Conservation (phyloP, 2,113 vertebrate species). For the Notarius lentiginosus region DNA sequence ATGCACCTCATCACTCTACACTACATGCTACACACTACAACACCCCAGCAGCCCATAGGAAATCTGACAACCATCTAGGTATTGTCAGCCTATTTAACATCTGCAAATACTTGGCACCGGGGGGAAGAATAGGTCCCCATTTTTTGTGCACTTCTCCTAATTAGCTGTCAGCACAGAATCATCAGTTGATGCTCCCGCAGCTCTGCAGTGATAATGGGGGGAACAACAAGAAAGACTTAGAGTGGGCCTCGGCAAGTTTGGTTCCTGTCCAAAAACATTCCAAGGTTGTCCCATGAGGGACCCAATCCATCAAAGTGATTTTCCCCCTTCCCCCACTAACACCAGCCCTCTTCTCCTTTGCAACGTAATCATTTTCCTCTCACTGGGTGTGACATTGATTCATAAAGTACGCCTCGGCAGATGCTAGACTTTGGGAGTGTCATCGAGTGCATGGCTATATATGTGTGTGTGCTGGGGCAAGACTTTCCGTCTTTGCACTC, state of each 20-base stretch:
- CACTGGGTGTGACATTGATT: constrained; percentile 74
- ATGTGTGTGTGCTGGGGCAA: constrained; percentile 8
- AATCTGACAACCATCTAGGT: constrained; percentile 70
- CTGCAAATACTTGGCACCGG: constrained; percentile 61
- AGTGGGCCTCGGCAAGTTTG: constrained; percentile 62
- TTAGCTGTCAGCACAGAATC: constrained; percentile 55
- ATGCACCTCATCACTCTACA: constrained; percentile 46
- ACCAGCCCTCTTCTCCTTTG: constrained; percentile 68
- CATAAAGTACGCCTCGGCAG: constrained; percentile 71
- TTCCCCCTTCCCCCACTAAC: constrained; percentile 54
- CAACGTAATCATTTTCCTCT: constrained; percentile 80
- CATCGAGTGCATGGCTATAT: constrained; percentile 25
- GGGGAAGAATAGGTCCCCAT: constrained; percentile 41
- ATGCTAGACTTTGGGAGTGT: constrained; percentile 65
- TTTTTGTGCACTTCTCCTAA: constrained; percentile 55
- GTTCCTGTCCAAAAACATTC: constrained; percentile 75
- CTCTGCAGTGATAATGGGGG: constrained; percentile 9
- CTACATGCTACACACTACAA: neutral
- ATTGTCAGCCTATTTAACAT: constrained; percentile 66
- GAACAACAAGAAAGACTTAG: constrained; percentile 42
- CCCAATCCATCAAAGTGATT: constrained; percentile 78
- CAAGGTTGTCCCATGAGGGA: constrained; percentile 77
- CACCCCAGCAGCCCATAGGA: constrained; percentile 44
- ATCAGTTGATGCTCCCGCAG: constrained; percentile 43
- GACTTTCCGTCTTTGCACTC: constrained; percentile 30